Evolutionary conservation across 2,888 invertebrate species (phyloP).

Genomic region (Apamea anceps): DNA sequence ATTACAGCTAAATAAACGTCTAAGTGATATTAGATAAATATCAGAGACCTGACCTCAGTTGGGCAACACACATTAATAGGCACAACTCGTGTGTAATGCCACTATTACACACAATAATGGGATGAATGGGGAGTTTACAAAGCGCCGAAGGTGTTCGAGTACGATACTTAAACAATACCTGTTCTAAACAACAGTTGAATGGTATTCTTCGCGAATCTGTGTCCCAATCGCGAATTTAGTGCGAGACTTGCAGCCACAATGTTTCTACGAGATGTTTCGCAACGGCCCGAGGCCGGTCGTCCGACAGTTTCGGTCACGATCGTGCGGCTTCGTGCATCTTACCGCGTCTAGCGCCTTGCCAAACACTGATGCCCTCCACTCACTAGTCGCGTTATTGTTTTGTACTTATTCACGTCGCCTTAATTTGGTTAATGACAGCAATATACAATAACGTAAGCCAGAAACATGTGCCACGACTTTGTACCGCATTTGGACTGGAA

Average conservation of each 20-base stretch:
- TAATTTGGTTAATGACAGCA: constrained; percentile 66
- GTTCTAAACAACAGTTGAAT: constrained; percentile 74
- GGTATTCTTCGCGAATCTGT: constrained; percentile 81
- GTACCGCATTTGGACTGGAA: constrained; percentile 1
- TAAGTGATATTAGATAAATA: constrained; percentile 67
- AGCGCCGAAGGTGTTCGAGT: constrained; percentile 65
- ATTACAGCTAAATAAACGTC: constrained; percentile 66
- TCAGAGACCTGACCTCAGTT: constrained; percentile 66
- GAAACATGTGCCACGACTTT: constrained; percentile 30
- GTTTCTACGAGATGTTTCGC: constrained; percentile 82
- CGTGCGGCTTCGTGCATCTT: constrained; percentile 78
- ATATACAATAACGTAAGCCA: constrained; percentile 35
- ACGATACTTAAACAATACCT: constrained; percentile 72
- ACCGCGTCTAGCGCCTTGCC: constrained; percentile 72
- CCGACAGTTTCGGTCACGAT: constrained; percentile 84
- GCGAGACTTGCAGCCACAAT: constrained; percentile 82
- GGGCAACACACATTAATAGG: constrained; percentile 63
- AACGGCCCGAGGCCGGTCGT: constrained; percentile 84
- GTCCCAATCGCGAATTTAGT: constrained; percentile 85
- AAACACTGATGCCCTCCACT: constrained; percentile 69
- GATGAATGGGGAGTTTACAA: constrained; percentile 65
- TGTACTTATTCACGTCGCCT: constrained; percentile 61
- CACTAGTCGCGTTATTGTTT: constrained; percentile 62
- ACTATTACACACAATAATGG: constrained; percentile 63
- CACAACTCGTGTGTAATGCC: constrained; percentile 60